Base-by-base conservation (phyloP, 2,888 invertebrate genomes). In the Miltochrista miniata region DNA sequence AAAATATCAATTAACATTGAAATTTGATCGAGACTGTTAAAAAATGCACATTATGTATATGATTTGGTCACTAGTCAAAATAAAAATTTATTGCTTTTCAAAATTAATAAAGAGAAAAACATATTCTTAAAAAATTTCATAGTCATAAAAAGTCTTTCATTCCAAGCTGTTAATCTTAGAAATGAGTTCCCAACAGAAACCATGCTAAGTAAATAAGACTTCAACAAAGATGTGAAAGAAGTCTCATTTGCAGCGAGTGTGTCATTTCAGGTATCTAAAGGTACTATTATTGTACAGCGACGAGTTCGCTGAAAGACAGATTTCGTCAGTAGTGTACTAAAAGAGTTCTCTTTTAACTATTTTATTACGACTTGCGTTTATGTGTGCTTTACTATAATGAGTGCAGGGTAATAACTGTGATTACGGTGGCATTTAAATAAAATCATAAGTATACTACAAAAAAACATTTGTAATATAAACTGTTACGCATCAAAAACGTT, bases 181-280 rank as follows among this genome's bases (percentile, higher is more conserved):
- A 68, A 62, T 56, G 59, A 60, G 59, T 67, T 44, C 52, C 51
- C 66, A 62, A 62, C 54, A 56, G 47, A 36, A 48, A 51, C 51
- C 53, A 74, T 59, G 68, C 65, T 69, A 70, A 70, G 77, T 73
- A 80, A 79, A 81, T 81, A 81, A 76, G 69, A 70, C 56, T 44
- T 48, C 51, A 70, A 71, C 71, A 67, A 66, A 60, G 61, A 70
- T 55, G 72, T 85, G 81, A 85, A 85, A 84, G 81, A 79, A 79
- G 73, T 70, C 80, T 85, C 86, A 85, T 85, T 83, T 85, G 70
- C 75, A 66, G 73, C 68, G 78, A 81, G 81, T 75, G 74, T 73
- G 68, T 76, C 74, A 70, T 72, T 72, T 63, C 55, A 67, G 67
- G 63, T 63, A 60, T 71, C 72, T 77, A 79, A 80, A 69, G 66